phyloP scores from a whole-genome alignment of 1,140 invertebrate genomes.

The Matsumurasca onukii region DNA sequence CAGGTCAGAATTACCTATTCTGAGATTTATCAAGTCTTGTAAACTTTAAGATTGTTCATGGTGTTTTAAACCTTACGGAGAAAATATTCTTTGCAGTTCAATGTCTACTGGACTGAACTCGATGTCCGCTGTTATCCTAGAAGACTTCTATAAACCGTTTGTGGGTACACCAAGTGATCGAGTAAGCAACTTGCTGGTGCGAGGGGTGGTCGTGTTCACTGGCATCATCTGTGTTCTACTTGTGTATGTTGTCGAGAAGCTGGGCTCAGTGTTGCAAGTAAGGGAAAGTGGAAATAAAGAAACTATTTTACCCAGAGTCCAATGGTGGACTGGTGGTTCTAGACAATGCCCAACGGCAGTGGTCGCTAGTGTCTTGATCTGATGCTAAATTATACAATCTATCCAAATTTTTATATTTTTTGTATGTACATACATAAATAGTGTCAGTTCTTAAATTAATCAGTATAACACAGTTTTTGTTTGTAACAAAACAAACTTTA shows the following conservation, averaged over 20 bases:
- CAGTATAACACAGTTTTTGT: no score
- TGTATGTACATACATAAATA: no score
- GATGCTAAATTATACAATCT: background rate
- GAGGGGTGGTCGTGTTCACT: slow-evolving; percentile 57
- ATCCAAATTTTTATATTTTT: slow-evolving; percentile 13
- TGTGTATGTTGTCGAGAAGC: slow-evolving; percentile 60
- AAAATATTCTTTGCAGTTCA: slow-evolving; percentile 59
- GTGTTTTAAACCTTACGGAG: no score
- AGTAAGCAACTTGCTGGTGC: slow-evolving; percentile 51
- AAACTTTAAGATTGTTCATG: no score
- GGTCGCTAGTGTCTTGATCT: background rate
- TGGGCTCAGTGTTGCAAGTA: slow-evolving; percentile 58
- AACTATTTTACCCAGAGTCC: background rate
- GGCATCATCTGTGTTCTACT: slow-evolving; percentile 57
- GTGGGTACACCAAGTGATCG: slow-evolving; percentile 49
- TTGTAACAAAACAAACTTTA: no score
- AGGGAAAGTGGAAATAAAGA: no score
- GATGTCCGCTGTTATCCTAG: slow-evolving; percentile 62
- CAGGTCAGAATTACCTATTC: no score
- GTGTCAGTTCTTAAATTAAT: no score
- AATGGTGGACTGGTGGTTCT: background rate
- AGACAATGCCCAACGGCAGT: background rate
- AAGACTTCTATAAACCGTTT: slow-evolving; percentile 58
- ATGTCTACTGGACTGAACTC: slow-evolving; percentile 66
- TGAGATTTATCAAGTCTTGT: no score